phyloP scores from a whole-genome alignment of 2,797 vertebrate species.

The Pangasius sanitwongsei region DNA sequence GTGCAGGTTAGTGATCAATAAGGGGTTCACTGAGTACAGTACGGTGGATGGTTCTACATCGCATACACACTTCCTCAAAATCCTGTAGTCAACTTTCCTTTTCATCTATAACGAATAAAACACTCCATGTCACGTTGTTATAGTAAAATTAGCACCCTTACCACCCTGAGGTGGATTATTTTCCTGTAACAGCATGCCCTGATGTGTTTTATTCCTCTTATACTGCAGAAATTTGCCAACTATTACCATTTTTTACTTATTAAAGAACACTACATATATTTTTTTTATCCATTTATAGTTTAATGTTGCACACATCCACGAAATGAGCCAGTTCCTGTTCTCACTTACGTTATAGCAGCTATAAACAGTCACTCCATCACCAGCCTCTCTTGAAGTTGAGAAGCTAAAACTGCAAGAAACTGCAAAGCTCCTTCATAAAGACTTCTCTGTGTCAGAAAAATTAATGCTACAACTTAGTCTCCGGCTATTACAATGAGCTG shows the following conservation, averaged over 20 bases:
- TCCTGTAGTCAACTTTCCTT: not conserved
- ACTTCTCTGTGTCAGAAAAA: not conserved
- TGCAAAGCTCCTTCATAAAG: not conserved
- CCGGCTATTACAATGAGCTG: not conserved
- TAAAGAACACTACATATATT: not conserved
- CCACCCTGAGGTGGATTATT: not conserved
- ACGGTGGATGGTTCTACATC: not conserved
- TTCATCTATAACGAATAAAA: not conserved
- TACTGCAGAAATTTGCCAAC: not conserved
- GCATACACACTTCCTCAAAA: not conserved
- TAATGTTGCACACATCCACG: not conserved
- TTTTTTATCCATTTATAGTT: not conserved
- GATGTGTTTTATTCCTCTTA: not conserved
- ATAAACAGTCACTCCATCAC: not conserved
- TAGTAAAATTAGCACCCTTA: not conserved
- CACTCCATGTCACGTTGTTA: too few relatives aligned
- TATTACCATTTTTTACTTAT: not conserved
- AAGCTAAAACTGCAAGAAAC: not conserved
- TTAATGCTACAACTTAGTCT: not conserved
- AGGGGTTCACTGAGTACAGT: not conserved
- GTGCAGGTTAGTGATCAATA: slow-evolving; percentile 84
- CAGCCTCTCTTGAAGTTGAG: not conserved
- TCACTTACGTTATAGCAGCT: not conserved
- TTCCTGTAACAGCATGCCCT: not conserved
- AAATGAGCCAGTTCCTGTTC: not conserved